Base-by-base conservation (phyloP, 1,140 invertebrate species). In the Eriocheir sinensis region DNA sequence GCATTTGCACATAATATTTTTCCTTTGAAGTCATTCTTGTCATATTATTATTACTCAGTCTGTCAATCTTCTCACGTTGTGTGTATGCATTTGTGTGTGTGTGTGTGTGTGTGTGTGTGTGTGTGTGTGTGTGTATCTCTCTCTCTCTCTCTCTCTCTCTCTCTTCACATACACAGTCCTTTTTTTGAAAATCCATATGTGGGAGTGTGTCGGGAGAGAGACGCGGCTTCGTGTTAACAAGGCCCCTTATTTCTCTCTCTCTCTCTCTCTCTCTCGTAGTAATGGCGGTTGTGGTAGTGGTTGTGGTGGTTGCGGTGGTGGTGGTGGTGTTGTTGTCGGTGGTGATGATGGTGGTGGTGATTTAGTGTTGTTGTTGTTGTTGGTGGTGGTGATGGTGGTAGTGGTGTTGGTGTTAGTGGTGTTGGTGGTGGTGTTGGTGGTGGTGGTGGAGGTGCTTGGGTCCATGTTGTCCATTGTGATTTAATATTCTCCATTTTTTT, bases 141-240 rank as follows among this genome's bases (percentile, higher is more conserved):
- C 60, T 72, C 60, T 72, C 60, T 72, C 6, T 72, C 60, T 72
- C 6, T 72, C 60, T 72, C 60, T 72, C 60, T 72, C 60, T 72
- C 60, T 72, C 60, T n/a, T 4, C 60, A 72, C 60, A 72, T 72
- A 21, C 60, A 72, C 60, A 72, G 60, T 72, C 60, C 60, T n/a
- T n/a, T 72, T 72, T n/a, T 72, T 72, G 60, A 72, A 72, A 72
- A 72, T 72, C 60, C 60, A 72, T 72, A 72, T 21, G 27, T 72
- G 21, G 60, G 60, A n/a, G 27, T 72, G 60, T 72, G 60, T 72
- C 21, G 60, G 60, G 1, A 6, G 60, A 2, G 60, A 72, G 60
- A 72, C 17, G 60, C 60, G 21, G 60, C 60, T 72, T 72, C 27
- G 27, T n/a, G 60, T 4, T 72, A 72, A 72, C 60, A 72, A 72